Evolutionary conservation across 2,888 invertebrate genomes (phyloP), one percentile per base, ranked within the genome.

Genomic region (Crioceris asparagi): DNA sequence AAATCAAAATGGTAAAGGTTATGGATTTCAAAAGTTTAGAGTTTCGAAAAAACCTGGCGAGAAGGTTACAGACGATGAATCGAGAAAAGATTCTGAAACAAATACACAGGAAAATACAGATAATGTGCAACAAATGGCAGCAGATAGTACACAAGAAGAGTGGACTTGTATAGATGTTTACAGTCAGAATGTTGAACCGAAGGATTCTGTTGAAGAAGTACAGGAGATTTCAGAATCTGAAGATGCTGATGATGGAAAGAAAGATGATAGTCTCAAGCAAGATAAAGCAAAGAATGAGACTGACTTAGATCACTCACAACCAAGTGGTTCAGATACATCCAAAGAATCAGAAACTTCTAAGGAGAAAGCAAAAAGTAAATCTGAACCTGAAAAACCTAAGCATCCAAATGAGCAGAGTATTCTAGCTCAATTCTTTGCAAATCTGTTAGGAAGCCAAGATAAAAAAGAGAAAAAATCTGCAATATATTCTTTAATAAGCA

Each of bases 1-100:
- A 14, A 55, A 59, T 2, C 63, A 60, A 43, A 63, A 64, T 7
- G 65, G 66, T 3, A 64, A 65, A 42, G 67, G 67, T 2, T 66
- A 68, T 44, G 67, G 68, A 4, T 47, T 70, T 11, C 69, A 71
- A 40, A 67, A 62, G 15, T 74, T 71, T 41, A 68, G 67, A 48
- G 74, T 74, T 39, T 73, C 74, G 1, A 72, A 71, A 51, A 46
- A 43, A 17, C 44, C 39, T 14, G 42, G 44, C 4, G 40, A 34
- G 14, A 45, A 41, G 17, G 39, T 36, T 32, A 18, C 35, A 17
- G 34, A 29, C 15, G 25, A 11, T 17, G 35, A 44, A 14, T 31
- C 26, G 19, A 29, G 37, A 18, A 41, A 39, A 33, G 35, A 44
- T 11, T 41, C 31, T 18, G 41, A 34, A 26, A 44, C 39, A 27